A percentile compares a stretch with the other conserved stretches of the same genome.
Evolutionary conservation across 2,113 vertebrate genomes (phyloP).

Genomic region (Anguilla rostrata): DNA sequence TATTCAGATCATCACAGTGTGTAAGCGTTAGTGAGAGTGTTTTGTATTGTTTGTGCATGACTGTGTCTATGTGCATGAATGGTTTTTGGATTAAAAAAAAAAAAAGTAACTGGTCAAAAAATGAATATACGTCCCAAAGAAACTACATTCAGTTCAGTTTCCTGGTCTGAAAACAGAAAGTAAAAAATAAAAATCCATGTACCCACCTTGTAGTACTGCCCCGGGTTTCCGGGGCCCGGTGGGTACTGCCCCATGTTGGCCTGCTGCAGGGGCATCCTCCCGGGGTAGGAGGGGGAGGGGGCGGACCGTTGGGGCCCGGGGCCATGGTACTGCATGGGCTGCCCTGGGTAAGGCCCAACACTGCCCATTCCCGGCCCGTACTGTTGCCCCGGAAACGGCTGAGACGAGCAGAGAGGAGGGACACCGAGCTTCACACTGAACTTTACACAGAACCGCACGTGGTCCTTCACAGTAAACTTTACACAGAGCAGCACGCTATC

Average conservation of each 20-base stretch:
- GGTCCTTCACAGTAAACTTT: no score
- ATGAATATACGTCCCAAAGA: no score
- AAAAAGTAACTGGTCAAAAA: no score
- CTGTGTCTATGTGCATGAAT: no score
- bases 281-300: conserved; percentile 80
- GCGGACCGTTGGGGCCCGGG: conserved; percentile 72
- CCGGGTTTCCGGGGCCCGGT: conserved; percentile 59
- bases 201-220: conserved; percentile 86
- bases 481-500: no score
- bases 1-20: no score
- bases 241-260: conserved; percentile 70
- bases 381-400: conserved; percentile 58
- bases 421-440: not conserved
- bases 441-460: not conserved
- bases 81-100: no score
- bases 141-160: no score
- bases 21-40: no score
- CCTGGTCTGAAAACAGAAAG: not conserved
- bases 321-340: conserved; percentile 79
- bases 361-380: conserved; percentile 45
- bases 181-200: not conserved
- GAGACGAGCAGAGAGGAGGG: conserved; percentile 35
- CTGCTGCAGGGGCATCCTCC: conserved; percentile 77
- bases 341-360: conserved; percentile 61
- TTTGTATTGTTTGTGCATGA: no score